Percentiles rank a stretch among this genome's conserved stretches.
phyloP scores from a whole-genome alignment of 2,113 vertebrate genomes.

The Platysternon megacephalum region DNA sequence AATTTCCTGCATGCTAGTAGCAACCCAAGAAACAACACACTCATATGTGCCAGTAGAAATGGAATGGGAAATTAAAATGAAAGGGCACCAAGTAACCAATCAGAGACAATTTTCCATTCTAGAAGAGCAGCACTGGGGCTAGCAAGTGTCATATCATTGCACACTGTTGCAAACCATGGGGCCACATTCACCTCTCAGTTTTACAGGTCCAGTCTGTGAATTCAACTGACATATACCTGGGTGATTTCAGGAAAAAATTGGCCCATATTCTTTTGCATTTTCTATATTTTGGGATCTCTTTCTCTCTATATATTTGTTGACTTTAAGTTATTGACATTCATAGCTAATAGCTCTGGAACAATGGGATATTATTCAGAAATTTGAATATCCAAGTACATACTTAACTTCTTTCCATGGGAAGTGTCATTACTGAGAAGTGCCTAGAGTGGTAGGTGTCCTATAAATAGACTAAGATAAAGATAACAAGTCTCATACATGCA shows the following conservation, averaged over 20 bases:
- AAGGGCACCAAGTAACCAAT: neutral
- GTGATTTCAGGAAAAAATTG: neutral
- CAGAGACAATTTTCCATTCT: neutral
- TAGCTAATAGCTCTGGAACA: neutral
- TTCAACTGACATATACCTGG: neutral
- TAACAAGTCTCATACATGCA: neutral
- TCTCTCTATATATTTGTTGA: neutral
- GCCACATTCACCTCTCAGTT: fast-evolving
- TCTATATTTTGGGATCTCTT: neutral
- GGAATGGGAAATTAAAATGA: neutral
- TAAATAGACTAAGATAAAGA: neutral
- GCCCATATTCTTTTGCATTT: neutral
- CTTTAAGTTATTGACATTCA: neutral
- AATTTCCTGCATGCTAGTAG: neutral
- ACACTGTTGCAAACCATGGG: neutral
- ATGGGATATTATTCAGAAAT: neutral
- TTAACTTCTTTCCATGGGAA: neutral
- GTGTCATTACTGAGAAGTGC: neutral
- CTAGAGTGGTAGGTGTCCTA: neutral
- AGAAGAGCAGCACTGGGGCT: neutral
- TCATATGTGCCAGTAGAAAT: fast-evolving
- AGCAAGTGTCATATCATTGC: fast-evolving
- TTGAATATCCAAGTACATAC: neutral
- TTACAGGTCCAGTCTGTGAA: neutral
- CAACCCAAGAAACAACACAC: neutral